A percentile compares a stretch with the other conserved stretches of the same genome.
These are phyloP conservation scores for Heliothis peltigera DNA, from an alignment of 2,888 invertebrate species.

Conservation along the genomic window DNA sequence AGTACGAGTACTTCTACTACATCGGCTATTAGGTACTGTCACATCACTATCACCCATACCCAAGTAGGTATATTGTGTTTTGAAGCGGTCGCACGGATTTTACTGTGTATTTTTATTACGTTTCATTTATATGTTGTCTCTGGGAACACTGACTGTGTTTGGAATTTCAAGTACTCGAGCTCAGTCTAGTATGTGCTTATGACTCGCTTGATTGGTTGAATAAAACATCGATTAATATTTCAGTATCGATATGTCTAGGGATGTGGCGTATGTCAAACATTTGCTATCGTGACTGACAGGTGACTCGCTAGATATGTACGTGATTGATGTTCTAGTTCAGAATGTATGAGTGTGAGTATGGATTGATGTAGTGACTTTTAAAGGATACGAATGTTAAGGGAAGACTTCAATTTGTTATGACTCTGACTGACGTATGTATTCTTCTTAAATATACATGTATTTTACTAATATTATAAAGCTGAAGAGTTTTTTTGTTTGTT, in stretches of 20 bases:
- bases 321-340: slow-evolving; percentile 49
- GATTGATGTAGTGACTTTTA: slow-evolving; percentile 44
- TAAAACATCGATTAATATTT: slow-evolving; percentile 59
- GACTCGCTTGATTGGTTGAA: slow-evolving; percentile 56
- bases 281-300: slow-evolving; percentile 39
- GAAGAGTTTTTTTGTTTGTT: background rate
- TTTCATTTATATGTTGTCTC: slow-evolving; percentile 64
- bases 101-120: slow-evolving; percentile 66
- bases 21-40: background rate
- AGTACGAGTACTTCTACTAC: background rate
- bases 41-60: slow-evolving; percentile 45
- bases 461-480: background rate
- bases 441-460: background rate
- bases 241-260: slow-evolving; percentile 17
- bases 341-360: slow-evolving; percentile 20
- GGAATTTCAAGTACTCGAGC: slow-evolving; percentile 51
- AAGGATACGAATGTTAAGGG: slow-evolving; percentile 10
- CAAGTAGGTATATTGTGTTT: slow-evolving; percentile 34
- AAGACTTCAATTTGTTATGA: slow-evolving; percentile 35
- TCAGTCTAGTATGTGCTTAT: slow-evolving; percentile 54
- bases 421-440: slow-evolving; percentile 22
- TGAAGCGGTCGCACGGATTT: slow-evolving; percentile 57
- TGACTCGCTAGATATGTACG: slow-evolving; percentile 30
- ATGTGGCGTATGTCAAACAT: slow-evolving; percentile 50
- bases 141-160: slow-evolving; percentile 49